Base-by-base conservation (phyloP, 1,140 invertebrate genomes). In the Listronotus bonariensis region DNA sequence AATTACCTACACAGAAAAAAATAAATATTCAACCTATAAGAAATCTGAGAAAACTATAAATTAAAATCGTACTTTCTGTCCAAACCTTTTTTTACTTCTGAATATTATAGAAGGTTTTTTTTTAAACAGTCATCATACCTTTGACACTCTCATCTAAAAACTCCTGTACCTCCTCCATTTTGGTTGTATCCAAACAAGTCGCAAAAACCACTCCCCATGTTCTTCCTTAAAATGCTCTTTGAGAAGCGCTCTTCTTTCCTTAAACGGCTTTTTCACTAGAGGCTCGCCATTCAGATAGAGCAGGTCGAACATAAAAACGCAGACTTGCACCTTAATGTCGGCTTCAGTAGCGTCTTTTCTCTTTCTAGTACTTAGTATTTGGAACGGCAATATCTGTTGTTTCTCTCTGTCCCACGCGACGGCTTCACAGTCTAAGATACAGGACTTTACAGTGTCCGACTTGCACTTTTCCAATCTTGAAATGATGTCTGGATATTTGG, bases 401-500 rank as follows among this genome's bases (percentile, higher is more conserved):
- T 90, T 91, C 68, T 90, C 90, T 10, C 80, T 80, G 82, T 99
- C 96, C 91, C 93, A 99, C 3, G 98, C 98, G 2, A 99, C 98
- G 26, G 93, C 93, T 83, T 99, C 98, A 64, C 92, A 92, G 82
- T 99, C 98, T 49, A 99, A 79, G 72, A 99, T 93, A 80, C 93
- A 98, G 43, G 91, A 92, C 48, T 84, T 84, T 0, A 96, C 89
- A 0, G 79, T 72, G 0, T 83, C 80, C 51, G 82, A 83, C 40
- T 87, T 73, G 46, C 87, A 81, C n/a, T 81, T 76, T 36, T 84
- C 82, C 53, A 96, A 82, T 45, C 93, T 83, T 0, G 82, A 79
- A 70, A 98, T 89, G 17, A 99, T 87, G 82, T 99, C 98, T 9
- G 98, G 98, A 86, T 98, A 99, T 77, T 99, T 99, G 20, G 85